Evolutionary conservation across 2,113 vertebrate genomes (phyloP).

Genomic region (Macquaria ambigua): DNA sequence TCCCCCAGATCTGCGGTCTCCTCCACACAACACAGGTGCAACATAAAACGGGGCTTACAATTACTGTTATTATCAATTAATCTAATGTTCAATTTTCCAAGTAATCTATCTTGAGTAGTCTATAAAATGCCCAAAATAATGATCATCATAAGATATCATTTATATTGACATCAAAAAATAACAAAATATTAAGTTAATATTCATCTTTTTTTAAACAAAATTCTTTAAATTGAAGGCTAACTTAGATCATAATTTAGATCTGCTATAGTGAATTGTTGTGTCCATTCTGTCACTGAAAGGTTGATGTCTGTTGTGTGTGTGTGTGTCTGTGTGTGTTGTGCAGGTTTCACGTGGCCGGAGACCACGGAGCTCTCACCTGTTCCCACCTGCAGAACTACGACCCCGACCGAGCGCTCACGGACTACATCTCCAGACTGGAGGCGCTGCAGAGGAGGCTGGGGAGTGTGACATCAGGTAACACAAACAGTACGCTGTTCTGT

Average conservation of each 20-base stretch:
- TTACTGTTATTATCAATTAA: not conserved
- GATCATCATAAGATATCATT: not conserved
- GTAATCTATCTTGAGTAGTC: not conserved
- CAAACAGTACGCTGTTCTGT: not conserved
- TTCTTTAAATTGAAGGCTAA: not conserved
- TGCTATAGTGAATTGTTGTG: not conserved
- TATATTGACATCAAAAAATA: not conserved
- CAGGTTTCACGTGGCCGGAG: constrained; percentile 86
- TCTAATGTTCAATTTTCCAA: not conserved
- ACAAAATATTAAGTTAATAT: not conserved
- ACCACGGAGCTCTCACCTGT: constrained; percentile 85
- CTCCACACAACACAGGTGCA: constrained; percentile 87
- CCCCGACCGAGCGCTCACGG: constrained; percentile 94
- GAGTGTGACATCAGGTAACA: constrained; percentile 90
- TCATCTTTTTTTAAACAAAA: too few species aligned
- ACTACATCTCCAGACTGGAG: constrained; percentile 95
- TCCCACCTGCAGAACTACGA: constrained; percentile 97
- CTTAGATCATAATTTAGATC: not conserved
- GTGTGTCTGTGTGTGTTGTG: not conserved
- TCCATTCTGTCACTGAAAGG: not conserved
- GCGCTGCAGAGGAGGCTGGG: constrained; percentile 94
- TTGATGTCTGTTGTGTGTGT: not conserved
- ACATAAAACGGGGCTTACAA: not conserved
- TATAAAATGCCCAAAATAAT: not conserved
- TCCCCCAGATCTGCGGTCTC: constrained; percentile 87